phyloP scores from a whole-genome alignment of 2,113 vertebrate species.

The Furnarius figulus region DNA sequence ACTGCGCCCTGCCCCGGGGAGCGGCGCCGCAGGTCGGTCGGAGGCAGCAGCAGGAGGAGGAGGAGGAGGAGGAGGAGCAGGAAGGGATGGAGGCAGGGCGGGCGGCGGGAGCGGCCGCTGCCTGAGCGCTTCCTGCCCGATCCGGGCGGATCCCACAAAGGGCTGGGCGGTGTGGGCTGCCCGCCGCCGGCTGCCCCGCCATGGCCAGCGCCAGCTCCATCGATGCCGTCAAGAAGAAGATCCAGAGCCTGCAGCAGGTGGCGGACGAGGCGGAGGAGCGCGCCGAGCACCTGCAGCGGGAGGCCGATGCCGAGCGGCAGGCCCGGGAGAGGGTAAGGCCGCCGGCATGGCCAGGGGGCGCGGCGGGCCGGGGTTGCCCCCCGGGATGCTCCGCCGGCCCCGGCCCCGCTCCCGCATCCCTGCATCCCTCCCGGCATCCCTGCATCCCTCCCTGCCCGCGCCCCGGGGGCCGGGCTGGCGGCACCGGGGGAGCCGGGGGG shows the following conservation, averaged over 20 bases:
- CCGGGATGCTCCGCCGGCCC: not conserved
- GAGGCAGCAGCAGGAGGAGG: not conserved
- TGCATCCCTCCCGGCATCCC: too few species aligned
- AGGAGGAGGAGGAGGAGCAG: constrained; percentile 31
- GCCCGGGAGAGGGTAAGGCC: not conserved
- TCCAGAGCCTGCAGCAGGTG: constrained; percentile 81
- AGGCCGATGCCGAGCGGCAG: not conserved
- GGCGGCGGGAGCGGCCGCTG: not conserved
- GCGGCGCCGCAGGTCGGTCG: not conserved
- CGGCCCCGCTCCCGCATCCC: not conserved
- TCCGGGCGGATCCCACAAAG: not conserved
- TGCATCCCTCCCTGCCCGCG: not conserved
- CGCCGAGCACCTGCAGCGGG: constrained; percentile 62
- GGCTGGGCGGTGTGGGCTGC: not conserved
- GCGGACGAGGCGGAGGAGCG: constrained; percentile 81
- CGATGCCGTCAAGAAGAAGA: constrained; percentile 82
- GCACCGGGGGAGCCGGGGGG: too few species aligned
- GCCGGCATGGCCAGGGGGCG: too few species aligned
- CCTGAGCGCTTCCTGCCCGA: constrained; percentile 16
- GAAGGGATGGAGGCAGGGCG: constrained; percentile 51
- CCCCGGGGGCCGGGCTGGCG: too few species aligned
- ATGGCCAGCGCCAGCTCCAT: constrained; percentile 71
- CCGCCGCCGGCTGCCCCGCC: not conserved
- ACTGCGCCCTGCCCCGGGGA: not conserved
- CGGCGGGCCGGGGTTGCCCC: not conserved